These are phyloP conservation scores for Chionis minor DNA, from an alignment of 2,113 vertebrate genomes.

Conservation along the genomic window DNA sequence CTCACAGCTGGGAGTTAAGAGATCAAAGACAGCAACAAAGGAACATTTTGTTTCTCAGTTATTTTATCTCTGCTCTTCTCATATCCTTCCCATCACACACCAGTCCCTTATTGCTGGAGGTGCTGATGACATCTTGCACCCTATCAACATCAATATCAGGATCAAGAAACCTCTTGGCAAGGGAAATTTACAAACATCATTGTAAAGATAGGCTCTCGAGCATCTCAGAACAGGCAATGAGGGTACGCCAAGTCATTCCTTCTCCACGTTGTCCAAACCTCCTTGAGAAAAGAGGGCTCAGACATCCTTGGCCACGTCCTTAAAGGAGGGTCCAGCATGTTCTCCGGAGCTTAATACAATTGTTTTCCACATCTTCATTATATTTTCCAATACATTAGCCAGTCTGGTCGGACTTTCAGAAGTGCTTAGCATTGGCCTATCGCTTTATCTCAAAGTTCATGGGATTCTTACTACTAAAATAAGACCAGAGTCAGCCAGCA, in stretches of 20 bases:
- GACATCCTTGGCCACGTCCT: not conserved
- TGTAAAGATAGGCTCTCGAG: not conserved
- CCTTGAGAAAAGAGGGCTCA: not conserved
- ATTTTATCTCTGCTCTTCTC: conserved; percentile 47
- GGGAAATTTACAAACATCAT: conserved; percentile 10
- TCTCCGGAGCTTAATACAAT: not conserved
- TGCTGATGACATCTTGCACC: conserved; percentile 54
- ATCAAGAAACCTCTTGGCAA: conserved; percentile 21
- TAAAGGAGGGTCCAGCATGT: not conserved
- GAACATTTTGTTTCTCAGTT: conserved; percentile 65
- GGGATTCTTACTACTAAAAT: not conserved
- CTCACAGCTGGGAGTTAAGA: conserved; percentile 67
- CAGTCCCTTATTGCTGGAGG: conserved; percentile 36
- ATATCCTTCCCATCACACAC: conserved; percentile 23
- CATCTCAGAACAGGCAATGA: not conserved
- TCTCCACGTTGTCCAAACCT: not conserved
- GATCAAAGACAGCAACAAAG: conserved; percentile 60
- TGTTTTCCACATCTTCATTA: not conserved
- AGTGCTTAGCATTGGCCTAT: not conserved
- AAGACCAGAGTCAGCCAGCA: not conserved
- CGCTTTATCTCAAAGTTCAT: not conserved
- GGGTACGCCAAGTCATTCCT: not conserved
- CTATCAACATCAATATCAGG: conserved; percentile 43
- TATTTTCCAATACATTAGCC: not conserved
- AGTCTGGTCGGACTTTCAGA: not conserved